These are phyloP conservation scores for Meda fulgida DNA, from an alignment of 2,797 vertebrate genomes.

Conservation along the genomic window DNA sequence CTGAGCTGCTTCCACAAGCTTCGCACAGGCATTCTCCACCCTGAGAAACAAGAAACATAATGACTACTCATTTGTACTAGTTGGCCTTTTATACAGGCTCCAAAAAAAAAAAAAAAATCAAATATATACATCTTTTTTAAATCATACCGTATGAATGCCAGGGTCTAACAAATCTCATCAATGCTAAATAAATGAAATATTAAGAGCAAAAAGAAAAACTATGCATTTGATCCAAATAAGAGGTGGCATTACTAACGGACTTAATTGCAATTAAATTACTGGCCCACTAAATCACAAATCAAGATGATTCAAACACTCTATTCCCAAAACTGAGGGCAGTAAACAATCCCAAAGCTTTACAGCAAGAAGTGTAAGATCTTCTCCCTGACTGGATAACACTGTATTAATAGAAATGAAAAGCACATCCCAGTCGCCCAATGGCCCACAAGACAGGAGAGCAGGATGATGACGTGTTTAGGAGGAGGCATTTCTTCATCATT, in stretches of 20 bases:
- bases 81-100: background rate
- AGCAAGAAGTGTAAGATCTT: slow-evolving; percentile 1
- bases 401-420: slow-evolving; percentile 37
- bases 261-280: background rate
- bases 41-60: slow-evolving; percentile 71
- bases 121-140: background rate
- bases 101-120: no score
- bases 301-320: background rate
- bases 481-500: slow-evolving; percentile 41
- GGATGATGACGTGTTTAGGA: slow-evolving; percentile 36
- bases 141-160: background rate
- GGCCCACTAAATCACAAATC: background rate
- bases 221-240: background rate
- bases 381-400: background rate
- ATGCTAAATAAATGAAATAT: background rate
- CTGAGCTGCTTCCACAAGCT: slow-evolving; percentile 93
- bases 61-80: background rate
- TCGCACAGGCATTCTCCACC: slow-evolving; percentile 95
- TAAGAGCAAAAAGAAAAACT: background rate
- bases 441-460: slow-evolving; percentile 5
- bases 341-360: slow-evolving; percentile 4
- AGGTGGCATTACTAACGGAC: background rate
- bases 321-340: background rate
- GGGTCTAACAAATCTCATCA: background rate
- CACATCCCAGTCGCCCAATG: slow-evolving; percentile 8